Conservation (phyloP, 2,888 invertebrate species). For the Ormyrus pomaceus region DNA sequence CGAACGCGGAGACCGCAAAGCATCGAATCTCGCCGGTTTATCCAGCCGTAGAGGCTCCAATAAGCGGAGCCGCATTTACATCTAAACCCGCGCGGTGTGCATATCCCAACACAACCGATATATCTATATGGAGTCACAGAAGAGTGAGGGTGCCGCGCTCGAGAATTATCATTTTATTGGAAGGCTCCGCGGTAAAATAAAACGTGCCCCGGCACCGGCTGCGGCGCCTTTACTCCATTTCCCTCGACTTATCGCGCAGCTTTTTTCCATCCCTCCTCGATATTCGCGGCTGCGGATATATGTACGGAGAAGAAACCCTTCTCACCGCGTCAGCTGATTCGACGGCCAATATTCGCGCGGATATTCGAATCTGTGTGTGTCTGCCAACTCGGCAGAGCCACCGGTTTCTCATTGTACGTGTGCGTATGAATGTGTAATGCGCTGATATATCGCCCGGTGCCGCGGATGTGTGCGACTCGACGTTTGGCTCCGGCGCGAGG, state of each 20-base stretch:
- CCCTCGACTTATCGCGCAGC: neutral
- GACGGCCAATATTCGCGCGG: conserved; percentile 1
- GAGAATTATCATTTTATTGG: conserved; percentile 50
- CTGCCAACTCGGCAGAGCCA: too few species aligned
- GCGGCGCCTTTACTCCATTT: neutral
- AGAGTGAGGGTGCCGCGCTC: neutral
- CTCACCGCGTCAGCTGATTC: conserved; percentile 28
- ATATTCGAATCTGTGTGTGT: too few species aligned
- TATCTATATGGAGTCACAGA: neutral
- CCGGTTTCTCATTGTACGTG: too few species aligned
- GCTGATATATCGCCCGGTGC: too few species aligned
- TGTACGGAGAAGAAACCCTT: neutral
- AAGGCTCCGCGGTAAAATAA: conserved; percentile 33
- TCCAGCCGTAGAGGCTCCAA: neutral
- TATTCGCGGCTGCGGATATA: conserved; percentile 3
- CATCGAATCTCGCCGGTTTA: too few species aligned
- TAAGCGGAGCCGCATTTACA: conserved; percentile 6
- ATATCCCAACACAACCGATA: neutral
- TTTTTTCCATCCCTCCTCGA: conserved; percentile 4
- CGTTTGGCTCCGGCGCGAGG: too few species aligned
- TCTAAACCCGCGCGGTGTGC: neutral
- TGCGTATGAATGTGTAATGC: too few species aligned
- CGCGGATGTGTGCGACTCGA: too few species aligned
- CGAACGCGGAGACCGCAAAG: too few species aligned
- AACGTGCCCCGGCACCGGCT: neutral